Percentiles rank a stretch among this genome's conserved stretches.
phyloP scores from a whole-genome alignment of 2,797 vertebrate genomes.

The Phoeniculus purpureus region DNA sequence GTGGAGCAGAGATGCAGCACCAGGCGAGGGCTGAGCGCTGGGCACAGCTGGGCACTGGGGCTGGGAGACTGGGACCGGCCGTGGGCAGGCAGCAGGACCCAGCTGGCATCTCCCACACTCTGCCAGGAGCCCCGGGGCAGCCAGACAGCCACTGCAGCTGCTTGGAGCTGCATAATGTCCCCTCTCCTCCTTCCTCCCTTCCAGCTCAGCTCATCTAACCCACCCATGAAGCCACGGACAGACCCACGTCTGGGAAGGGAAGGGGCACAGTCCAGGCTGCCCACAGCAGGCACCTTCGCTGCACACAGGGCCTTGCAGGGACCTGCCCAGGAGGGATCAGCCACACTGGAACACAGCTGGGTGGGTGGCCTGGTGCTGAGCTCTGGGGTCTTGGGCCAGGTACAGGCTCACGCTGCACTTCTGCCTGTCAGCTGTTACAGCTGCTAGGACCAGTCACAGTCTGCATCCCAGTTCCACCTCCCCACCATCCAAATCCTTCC shows the following conservation, averaged over 20 bases:
- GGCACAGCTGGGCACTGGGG: neutral
- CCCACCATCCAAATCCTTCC: neutral
- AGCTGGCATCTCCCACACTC: neutral
- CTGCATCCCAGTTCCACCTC: no score
- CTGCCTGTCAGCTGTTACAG: no score
- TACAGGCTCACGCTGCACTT: no score
- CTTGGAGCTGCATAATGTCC: neutral
- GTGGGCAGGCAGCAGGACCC: neutral
- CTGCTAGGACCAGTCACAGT: neutral
- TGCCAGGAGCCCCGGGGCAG: neutral
- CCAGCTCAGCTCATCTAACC: neutral
- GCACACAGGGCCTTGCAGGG: no score
- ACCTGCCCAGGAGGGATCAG: no score
- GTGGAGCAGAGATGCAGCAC: accelerated
- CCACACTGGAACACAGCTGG: no score
- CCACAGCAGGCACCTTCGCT: no score
- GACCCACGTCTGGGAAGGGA: neutral
- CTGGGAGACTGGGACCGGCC: neutral
- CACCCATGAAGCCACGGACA: neutral
- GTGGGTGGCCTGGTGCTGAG: no score
- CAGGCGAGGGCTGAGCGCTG: neutral
- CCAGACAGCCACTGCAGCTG: neutral
- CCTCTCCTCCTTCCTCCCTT: neutral
- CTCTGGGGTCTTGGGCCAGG: no score
- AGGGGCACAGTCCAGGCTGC: no score